Evolutionary conservation across 2,113 vertebrate species (phyloP).

Genomic region (Phycodurus eques): DNA sequence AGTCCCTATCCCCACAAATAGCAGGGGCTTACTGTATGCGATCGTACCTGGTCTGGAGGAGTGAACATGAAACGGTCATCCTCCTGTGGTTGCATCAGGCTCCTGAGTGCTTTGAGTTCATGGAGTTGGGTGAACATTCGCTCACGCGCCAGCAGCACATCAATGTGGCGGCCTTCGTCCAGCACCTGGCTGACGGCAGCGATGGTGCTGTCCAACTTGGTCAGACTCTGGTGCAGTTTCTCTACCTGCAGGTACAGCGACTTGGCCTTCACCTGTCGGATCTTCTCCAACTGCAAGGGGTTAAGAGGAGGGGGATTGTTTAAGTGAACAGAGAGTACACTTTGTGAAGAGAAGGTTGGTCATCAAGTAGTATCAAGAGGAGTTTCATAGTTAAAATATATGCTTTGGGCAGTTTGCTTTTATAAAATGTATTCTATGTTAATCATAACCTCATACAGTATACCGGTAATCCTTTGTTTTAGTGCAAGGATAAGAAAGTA

Average conservation of each 20-base stretch:
- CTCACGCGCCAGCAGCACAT: conserved; percentile 90
- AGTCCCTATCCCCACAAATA: too few relatives aligned
- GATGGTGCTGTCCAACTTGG: conserved; percentile 93
- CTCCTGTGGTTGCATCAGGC: conserved; percentile 91
- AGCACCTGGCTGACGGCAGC: conserved; percentile 92
- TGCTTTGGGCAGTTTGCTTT: too few relatives aligned
- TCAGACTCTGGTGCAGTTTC: conserved; percentile 93
- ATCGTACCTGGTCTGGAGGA: conserved; percentile 83
- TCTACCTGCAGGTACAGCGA: conserved; percentile 97
- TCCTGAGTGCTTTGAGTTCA: conserved; percentile 89
- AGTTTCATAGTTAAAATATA: too few relatives aligned
- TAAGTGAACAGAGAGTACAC: background rate
- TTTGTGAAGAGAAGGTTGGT: too few relatives aligned
- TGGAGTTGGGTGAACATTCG: conserved; percentile 95
- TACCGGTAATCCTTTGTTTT: too few relatives aligned
- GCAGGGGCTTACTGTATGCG: too few relatives aligned
- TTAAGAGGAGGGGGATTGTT: background rate
- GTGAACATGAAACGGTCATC: conserved; percentile 96
- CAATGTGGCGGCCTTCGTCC: conserved; percentile 90
- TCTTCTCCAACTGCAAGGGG: conserved; percentile 88
- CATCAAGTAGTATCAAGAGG: too few relatives aligned
- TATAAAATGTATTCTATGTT: too few relatives aligned
- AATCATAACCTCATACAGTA: too few relatives aligned
- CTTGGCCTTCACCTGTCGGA: conserved; percentile 97
- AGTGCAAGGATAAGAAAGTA: too few relatives aligned